These are phyloP conservation scores for Threskiornis aethiopicus DNA, from an alignment of 2,797 vertebrate species.

Conservation along the genomic window DNA sequence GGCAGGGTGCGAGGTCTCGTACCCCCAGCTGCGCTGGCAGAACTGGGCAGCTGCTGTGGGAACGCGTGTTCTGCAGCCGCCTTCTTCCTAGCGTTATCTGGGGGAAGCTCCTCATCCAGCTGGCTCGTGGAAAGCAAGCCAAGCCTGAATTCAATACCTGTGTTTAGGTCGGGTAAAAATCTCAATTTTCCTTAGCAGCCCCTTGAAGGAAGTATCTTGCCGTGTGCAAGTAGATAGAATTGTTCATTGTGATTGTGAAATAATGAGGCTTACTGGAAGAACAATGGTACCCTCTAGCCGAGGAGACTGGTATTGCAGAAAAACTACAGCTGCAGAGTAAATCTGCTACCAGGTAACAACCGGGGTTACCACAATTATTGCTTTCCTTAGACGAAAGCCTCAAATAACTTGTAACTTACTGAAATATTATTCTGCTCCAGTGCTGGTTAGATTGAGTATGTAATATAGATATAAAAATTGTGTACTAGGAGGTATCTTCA, in stretches of 20 bases:
- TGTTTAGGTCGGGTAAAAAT: neutral
- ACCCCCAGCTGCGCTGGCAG: too few relatives aligned
- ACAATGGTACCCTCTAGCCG: neutral
- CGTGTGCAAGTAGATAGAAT: neutral
- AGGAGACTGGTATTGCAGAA: neutral
- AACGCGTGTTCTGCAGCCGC: rapidly evolving
- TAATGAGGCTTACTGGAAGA: neutral
- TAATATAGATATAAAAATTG: neutral
- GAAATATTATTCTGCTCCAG: neutral
- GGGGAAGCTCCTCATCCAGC: neutral
- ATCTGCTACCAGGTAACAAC: neutral
- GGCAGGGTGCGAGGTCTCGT: neutral
- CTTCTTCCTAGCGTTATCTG: neutral
- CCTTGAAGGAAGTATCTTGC: neutral
- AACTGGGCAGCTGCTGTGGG: neutral
- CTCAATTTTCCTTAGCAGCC: neutral
- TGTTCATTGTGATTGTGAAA: neutral
- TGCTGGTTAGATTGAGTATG: neutral
- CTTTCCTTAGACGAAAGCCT: neutral
- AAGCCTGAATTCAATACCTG: neutral
- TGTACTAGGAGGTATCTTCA: neutral
- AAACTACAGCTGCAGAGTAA: neutral
- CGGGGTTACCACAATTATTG: neutral
- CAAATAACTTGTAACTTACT: neutral
- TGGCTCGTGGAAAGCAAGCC: neutral